These are phyloP conservation scores for Ctenoplectra terminalis DNA, from an alignment of 1,140 invertebrate species.

Conservation along the genomic window DNA sequence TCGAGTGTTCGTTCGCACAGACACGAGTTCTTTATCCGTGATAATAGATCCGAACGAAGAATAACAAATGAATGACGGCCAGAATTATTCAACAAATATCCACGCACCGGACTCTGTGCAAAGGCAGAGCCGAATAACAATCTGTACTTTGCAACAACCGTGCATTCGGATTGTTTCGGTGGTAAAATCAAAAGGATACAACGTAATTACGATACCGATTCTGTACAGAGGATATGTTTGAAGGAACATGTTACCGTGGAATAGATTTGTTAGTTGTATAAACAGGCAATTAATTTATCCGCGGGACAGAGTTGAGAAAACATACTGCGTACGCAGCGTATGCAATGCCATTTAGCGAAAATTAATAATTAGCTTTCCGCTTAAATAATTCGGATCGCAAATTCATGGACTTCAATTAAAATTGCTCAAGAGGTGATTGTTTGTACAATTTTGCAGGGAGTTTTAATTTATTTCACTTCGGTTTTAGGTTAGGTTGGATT, in stretches of 20 bases:
- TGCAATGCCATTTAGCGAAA: not conserved
- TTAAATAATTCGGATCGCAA: no score
- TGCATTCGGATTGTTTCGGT: not conserved
- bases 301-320: not conserved
- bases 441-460: no score
- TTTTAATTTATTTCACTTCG: no score
- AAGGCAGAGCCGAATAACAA: conserved; percentile 22
- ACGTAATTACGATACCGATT: conserved; percentile 9
- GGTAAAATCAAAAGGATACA: conserved; percentile 24
- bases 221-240: not conserved
- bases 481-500: no score
- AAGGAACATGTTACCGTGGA: not conserved
- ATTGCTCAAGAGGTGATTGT: no score
- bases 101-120: not conserved
- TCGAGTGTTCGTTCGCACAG: not conserved
- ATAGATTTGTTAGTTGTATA: not conserved
- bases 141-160: not conserved
- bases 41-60: not conserved
- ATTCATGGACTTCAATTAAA: no score
- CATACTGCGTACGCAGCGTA: no score
- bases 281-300: conserved; percentile 16
- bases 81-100: conserved; percentile 35
- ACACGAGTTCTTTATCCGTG: not conserved
- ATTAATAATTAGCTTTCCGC: conserved; percentile 6
- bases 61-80: not conserved